These are phyloP conservation scores for Dioctria linearis DNA, from an alignment of 2,888 invertebrate species.

Conservation along the genomic window DNA sequence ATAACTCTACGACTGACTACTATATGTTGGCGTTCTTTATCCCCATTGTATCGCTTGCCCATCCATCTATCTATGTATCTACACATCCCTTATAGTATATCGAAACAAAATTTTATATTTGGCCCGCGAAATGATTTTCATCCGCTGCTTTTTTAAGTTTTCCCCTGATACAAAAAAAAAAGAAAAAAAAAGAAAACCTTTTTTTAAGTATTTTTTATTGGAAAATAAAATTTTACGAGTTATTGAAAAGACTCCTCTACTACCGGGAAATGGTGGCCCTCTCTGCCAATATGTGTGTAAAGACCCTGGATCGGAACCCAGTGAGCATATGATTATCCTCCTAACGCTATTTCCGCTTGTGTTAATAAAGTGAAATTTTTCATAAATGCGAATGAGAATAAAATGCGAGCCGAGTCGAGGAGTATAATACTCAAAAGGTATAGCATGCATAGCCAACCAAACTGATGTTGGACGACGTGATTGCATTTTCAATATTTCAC, in stretches of 20 bases:
- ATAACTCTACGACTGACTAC: not conserved
- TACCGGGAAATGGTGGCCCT: not conserved
- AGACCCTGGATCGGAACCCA: not conserved
- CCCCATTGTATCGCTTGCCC: not conserved
- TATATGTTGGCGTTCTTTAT: not conserved
- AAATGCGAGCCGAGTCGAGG: not conserved
- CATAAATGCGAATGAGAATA: not conserved
- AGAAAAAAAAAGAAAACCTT: not conserved
- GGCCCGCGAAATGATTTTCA: conserved; percentile 34
- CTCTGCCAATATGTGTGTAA: not conserved
- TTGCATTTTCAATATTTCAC: conserved; percentile 46
- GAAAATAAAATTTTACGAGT: conserved; percentile 49
- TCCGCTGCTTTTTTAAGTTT: conserved; percentile 14
- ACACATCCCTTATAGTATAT: no score
- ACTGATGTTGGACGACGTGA: conserved; percentile 3
- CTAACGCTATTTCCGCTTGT: conserved; percentile 23
- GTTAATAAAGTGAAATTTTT: conserved; percentile 30
- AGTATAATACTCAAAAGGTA: not conserved
- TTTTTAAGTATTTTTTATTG: conserved; percentile 47
- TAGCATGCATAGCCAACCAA: not conserved
- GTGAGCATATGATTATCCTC: conserved; percentile 34
- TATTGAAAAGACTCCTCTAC: conserved; percentile 38
- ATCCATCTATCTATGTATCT: not conserved
- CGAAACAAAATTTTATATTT: not conserved
- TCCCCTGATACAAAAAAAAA: not conserved